Evolutionary conservation across 2,113 vertebrate species (phyloP), one percentile per base, ranked within the genome.

Genomic region (Sebastes schlegelii): DNA sequence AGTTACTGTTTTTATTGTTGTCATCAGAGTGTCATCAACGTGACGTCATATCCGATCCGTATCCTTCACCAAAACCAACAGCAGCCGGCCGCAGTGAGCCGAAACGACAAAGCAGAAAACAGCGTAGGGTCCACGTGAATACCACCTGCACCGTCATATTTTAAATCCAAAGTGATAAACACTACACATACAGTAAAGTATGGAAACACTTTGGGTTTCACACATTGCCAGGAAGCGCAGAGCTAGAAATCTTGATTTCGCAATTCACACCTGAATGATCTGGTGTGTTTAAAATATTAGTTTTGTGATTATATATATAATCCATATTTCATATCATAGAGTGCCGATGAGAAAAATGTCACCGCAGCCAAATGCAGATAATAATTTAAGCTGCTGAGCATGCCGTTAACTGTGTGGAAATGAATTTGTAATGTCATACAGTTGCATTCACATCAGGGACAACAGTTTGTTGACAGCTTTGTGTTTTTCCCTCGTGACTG

Each of bases 281-380:
- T 17, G 3, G 34, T 12, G 21, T 74, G 49, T 43, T 80, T 55
- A 64, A 61, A 52, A 52, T 52, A 80, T 83, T 60, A n/a, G 10
- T 21, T 74, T n/a, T 71, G 54, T 66, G 46, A 78, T 70, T 34
- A 51, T 76, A 8, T 77, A 19, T 46, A 8, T 70, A 77, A 79
- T 83, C 26, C 12, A 62, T 64, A 19, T 80, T 71, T 77, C n/a
- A 57, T 48, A 76, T 68, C 34, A 40, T 8, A 13, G 70, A 19
- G 11, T 14, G 8, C 21, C n/a, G 66, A 54, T 74, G 5, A 60
- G 58, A 74, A 19, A 72, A 62, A 67, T 16, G 4, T 52, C 26
- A 64, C 67, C 2, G 43, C 17, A 48, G 48, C 23, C 13, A 23
- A 40, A 64, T 21, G 6, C 42, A 34, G 61, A 51, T 58, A 7